Evolutionary conservation across 2,888 invertebrate species (phyloP).

Genomic region (Sphaeridia pumilis): DNA sequence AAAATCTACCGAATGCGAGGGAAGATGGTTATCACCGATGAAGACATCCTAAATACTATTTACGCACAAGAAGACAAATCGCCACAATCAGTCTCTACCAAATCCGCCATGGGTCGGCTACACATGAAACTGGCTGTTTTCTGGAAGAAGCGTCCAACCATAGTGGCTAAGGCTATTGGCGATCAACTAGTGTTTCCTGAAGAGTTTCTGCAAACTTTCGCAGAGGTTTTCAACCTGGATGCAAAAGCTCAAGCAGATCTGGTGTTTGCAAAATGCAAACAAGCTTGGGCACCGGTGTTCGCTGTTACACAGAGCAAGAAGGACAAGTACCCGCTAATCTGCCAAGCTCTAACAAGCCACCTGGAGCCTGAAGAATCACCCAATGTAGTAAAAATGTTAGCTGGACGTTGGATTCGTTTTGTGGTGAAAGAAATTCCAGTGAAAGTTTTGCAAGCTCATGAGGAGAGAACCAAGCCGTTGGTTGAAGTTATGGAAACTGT

Average conservation of each 20-base stretch:
- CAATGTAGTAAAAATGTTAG: neutral
- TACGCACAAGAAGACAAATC: neutral
- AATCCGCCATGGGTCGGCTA: constrained; percentile 15
- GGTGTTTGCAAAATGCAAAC: constrained; percentile 14
- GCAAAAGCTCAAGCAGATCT: neutral
- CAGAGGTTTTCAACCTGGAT: constrained; percentile 11
- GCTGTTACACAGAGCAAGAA: constrained; percentile 19
- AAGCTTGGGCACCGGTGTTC: constrained; percentile 23
- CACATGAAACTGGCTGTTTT: constrained; percentile 14
- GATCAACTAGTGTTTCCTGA: constrained; percentile 20
- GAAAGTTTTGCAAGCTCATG: neutral
- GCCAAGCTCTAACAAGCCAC: neutral
- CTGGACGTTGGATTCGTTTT: neutral
- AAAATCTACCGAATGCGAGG: constrained; percentile 26
- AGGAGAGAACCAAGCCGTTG: neutral
- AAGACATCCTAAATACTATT: constrained; percentile 16
- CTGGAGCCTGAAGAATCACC: neutral
- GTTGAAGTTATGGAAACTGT: neutral
- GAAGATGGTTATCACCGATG: constrained; percentile 17
- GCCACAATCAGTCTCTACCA: constrained; percentile 13
- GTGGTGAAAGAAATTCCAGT: neutral
- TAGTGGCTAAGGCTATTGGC: constrained; percentile 16
- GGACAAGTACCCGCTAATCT: constrained; percentile 16
- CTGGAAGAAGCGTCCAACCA: constrained; percentile 11
- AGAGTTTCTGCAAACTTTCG: constrained; percentile 24